phyloP scores from a whole-genome alignment of 2,888 invertebrate genomes.

The Blomia tropicalis region DNA sequence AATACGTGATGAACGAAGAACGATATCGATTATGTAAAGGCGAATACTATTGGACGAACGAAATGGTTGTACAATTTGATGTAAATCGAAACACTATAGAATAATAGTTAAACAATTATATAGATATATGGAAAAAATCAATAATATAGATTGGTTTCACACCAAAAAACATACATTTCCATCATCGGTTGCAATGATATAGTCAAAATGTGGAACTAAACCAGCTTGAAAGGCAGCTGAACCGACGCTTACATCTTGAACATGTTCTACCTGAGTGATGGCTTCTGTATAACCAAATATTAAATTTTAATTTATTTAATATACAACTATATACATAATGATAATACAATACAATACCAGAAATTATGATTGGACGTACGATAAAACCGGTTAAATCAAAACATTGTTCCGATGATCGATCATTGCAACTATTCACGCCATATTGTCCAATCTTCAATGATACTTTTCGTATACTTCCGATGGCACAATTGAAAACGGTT shows the following conservation, averaged over 20 bases:
- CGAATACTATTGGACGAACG: background rate
- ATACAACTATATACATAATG: background rate
- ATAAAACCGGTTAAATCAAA: slow-evolving; percentile 1
- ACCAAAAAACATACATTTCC: background rate
- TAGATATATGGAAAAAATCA: background rate
- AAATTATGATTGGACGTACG: background rate
- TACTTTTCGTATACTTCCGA: background rate
- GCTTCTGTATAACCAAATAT: no score
- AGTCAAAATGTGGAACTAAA: slow-evolving; percentile 7
- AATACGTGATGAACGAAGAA: background rate
- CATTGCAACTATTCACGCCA: background rate
- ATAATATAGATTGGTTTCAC: background rate
- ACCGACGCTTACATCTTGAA: slow-evolving; percentile 5
- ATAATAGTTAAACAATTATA: background rate
- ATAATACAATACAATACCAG: background rate
- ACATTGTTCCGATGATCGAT: no score
- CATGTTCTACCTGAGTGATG: background rate
- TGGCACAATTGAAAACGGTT: slow-evolving; percentile 5
- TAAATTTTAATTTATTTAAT: background rate
- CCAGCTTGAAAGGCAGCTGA: background rate
- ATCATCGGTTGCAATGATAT: slow-evolving; percentile 7
- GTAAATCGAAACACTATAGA: background rate
- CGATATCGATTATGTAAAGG: background rate
- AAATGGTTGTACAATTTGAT: background rate
- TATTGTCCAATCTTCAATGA: background rate